Evolutionary conservation across 2,113 vertebrate genomes (phyloP).

Genomic region (Lycocorax pyrrhopterus): DNA sequence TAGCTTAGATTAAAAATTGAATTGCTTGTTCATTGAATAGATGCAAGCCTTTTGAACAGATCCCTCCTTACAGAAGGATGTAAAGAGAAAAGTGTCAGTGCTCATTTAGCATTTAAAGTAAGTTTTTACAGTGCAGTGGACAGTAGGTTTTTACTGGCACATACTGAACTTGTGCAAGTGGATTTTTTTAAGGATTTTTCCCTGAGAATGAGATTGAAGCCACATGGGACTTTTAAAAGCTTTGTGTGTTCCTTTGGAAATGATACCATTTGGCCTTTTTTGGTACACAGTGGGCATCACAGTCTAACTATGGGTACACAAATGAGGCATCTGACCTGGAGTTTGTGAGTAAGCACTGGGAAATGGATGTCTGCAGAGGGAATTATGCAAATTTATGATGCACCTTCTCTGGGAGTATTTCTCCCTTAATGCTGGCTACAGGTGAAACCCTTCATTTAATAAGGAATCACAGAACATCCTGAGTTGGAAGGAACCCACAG

Average conservation of each 20-base stretch:
- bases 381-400: neutral
- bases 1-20: neutral
- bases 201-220: neutral
- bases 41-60: neutral
- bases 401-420: neutral
- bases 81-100: neutral
- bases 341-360: neutral
- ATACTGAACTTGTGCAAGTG: neutral
- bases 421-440: neutral
- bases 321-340: neutral
- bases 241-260: neutral
- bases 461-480: neutral
- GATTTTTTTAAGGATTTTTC: neutral
- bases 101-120: neutral
- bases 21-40: neutral
- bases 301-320: neutral
- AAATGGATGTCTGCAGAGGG: neutral
- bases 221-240: neutral
- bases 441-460: neutral
- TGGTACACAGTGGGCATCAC: rapidly evolving
- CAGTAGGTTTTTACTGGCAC: neutral
- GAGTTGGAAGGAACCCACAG: neutral
- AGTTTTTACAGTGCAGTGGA: neutral
- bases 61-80: neutral
- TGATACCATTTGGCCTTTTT: neutral